Evolutionary conservation across 2,113 vertebrate genomes (phyloP).

Genomic region (Hydropotes inermis): DNA sequence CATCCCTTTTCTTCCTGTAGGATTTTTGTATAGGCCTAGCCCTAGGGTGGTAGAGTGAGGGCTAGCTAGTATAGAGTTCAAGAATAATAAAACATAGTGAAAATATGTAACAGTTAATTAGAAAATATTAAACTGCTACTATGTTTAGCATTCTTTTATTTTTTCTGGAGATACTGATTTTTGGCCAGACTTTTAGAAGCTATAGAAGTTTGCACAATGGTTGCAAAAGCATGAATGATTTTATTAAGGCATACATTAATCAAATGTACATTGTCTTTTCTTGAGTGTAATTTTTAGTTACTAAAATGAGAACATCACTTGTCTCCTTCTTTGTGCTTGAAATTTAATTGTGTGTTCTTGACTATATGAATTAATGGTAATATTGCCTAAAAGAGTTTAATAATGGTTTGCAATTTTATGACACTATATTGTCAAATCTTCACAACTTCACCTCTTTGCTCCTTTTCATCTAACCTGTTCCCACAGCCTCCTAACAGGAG

Average conservation of each 20-base stretch:
- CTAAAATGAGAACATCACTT: slow-evolving; percentile 8
- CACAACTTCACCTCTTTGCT: neutral
- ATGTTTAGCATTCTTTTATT: neutral
- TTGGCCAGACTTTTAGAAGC: neutral
- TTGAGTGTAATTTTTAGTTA: neutral
- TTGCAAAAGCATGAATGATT: neutral
- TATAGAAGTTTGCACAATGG: neutral
- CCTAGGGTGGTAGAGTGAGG: neutral
- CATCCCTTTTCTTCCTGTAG: neutral
- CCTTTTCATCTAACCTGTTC: neutral
- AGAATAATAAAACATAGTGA: neutral
- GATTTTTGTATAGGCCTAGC: neutral
- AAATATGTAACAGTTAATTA: neutral
- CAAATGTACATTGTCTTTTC: slow-evolving; percentile 5
- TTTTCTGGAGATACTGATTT: neutral
- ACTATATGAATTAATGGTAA: neutral
- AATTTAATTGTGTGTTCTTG: slow-evolving; percentile 35
- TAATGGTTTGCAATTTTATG: neutral
- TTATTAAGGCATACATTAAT: neutral
- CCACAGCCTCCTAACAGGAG: neutral
- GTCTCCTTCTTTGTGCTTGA: slow-evolving; percentile 4
- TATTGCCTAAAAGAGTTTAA: neutral
- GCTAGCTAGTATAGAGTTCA: neutral
- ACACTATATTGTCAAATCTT: neutral
- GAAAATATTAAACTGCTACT: neutral